Conservation (phyloP, 2,797 vertebrate species). For the Protonibea diacanthus region DNA sequence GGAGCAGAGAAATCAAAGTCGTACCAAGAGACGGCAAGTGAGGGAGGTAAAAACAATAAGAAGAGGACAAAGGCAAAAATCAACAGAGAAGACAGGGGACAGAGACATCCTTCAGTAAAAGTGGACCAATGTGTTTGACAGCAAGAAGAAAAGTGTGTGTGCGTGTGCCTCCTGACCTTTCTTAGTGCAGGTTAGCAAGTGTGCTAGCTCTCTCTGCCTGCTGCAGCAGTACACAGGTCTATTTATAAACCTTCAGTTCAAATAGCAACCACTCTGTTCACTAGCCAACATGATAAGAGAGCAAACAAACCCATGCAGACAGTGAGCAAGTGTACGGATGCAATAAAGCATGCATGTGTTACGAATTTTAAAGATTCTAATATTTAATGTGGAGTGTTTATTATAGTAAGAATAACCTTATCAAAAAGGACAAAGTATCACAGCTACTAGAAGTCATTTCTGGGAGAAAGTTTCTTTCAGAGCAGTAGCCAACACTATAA, state of each 20-base stretch:
- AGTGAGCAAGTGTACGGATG: conserved; percentile 22
- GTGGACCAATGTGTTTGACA: conserved; percentile 61
- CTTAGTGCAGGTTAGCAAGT: conserved; percentile 53
- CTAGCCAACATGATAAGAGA: conserved; percentile 65
- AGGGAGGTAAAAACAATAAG: not conserved
- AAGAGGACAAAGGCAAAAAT: not conserved
- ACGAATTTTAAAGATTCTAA: not conserved
- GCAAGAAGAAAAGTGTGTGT: conserved; percentile 26
- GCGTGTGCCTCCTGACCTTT: conserved; percentile 56
- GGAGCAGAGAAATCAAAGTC: conserved; percentile 4
- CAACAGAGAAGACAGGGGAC: conserved; percentile 13
- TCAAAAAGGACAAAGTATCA: not conserved
- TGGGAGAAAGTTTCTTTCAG: not conserved
- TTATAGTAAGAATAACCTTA: not conserved
- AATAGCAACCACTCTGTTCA: conserved; percentile 73
- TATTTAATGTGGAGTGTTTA: not conserved
- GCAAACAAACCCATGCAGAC: conserved; percentile 68
- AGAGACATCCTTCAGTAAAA: conserved; percentile 46
- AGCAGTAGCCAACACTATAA: conserved; percentile 1
- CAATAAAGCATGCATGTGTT: conserved; percentile 13
- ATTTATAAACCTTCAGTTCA: conserved; percentile 80
- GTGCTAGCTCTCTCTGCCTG: conserved; percentile 52
- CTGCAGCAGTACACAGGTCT: conserved; percentile 70
- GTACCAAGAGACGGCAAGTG: not conserved
- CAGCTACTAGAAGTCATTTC: not conserved